Evolutionary conservation across 2,888 invertebrate genomes (phyloP).

Genomic region (Limnephilus auricula): DNA sequence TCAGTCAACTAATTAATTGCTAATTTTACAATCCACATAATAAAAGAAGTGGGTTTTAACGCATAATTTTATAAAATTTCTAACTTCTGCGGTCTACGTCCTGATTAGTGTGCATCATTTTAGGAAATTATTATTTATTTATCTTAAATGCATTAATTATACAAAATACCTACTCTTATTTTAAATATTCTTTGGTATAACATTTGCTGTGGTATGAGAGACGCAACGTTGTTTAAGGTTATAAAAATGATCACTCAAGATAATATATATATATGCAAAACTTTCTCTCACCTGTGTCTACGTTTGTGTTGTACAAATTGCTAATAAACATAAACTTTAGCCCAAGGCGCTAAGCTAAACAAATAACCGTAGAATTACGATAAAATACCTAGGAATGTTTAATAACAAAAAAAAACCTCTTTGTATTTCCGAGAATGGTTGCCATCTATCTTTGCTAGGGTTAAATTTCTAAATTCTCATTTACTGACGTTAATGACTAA

Average conservation of each 20-base stretch:
- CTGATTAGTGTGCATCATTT: too few relatives aligned
- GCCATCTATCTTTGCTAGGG: neutral
- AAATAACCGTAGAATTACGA: neutral
- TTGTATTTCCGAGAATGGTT: neutral
- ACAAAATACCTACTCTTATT: too few relatives aligned
- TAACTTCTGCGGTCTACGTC: too few relatives aligned
- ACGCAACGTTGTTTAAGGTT: neutral
- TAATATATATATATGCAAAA: neutral
- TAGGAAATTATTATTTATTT: too few relatives aligned
- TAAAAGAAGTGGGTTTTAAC: too few relatives aligned
- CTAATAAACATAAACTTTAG: neutral
- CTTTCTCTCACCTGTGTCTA: neutral
- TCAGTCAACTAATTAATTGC: too few relatives aligned
- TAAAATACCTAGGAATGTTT: neutral
- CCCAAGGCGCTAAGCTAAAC: neutral
- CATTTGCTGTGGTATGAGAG: neutral
- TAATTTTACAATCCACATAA: too few relatives aligned
- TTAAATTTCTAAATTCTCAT: neutral
- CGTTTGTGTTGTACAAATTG: neutral
- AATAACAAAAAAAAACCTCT: neutral
- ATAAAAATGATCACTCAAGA: neutral
- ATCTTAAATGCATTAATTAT: too few relatives aligned
- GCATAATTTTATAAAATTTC: too few relatives aligned
- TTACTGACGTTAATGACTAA: neutral
- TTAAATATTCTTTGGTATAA: too few relatives aligned